phyloP scores from a whole-genome alignment of 1,140 invertebrate genomes.

The Drosophila orosa region DNA sequence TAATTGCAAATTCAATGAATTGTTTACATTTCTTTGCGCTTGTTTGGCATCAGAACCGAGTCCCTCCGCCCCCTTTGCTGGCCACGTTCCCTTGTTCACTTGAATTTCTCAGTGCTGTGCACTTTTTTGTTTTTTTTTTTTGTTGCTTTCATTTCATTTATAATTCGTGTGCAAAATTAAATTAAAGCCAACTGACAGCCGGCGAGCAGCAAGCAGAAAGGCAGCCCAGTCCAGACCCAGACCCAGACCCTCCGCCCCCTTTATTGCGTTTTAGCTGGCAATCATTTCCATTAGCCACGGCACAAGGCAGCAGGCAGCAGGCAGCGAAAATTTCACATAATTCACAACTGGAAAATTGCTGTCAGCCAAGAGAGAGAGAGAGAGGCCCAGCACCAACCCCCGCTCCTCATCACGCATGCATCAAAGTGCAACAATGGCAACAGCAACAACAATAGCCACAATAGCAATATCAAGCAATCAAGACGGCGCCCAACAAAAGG shows the following conservation, averaged over 20 bases:
- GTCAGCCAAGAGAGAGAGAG: conserved; percentile 56
- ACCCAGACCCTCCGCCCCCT: conserved; percentile 15
- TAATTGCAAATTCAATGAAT: conserved; percentile 84
- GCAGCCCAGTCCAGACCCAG: conserved; percentile 8
- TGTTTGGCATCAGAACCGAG: conserved; percentile 60
- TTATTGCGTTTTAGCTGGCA: conserved; percentile 80
- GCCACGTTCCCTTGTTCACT: conserved; percentile 67
- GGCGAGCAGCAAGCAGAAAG: background rate
- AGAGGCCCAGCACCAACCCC: background rate
- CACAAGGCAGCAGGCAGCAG: conserved; percentile 30
- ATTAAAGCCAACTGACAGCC: conserved; percentile 81
- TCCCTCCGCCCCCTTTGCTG: conserved; percentile 27
- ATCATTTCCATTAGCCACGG: conserved; percentile 80
- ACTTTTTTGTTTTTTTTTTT: conserved; percentile 33
- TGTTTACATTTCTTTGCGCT: conserved; percentile 83
- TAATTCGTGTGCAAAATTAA: conserved; percentile 83
- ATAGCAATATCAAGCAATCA: conserved; percentile 37
- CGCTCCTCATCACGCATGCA: conserved; percentile 67
- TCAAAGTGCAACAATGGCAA: conserved; percentile 61
- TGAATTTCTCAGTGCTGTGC: conserved; percentile 31
- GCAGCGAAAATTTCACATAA: conserved; percentile 77
- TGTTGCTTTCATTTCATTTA: conserved; percentile 74
- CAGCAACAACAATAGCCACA: conserved; percentile 42
- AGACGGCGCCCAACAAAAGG: conserved; percentile 75
- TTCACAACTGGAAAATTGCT: conserved; percentile 83